These are phyloP conservation scores for Noturus placidus DNA, from an alignment of 2,113 vertebrate genomes.

Conservation along the genomic window DNA sequence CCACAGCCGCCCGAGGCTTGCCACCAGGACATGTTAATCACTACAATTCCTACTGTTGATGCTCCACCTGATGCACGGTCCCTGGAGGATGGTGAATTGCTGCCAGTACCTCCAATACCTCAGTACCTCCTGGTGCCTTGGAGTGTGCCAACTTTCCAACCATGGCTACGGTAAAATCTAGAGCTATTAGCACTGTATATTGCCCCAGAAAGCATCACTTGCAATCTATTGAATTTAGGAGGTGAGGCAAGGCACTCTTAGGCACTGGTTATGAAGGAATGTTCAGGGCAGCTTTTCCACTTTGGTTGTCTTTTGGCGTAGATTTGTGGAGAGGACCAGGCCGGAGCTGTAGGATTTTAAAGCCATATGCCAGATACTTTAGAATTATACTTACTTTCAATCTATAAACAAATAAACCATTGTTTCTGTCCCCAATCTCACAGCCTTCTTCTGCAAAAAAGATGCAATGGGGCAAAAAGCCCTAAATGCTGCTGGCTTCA, in stretches of 20 bases:
- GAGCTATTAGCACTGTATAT: background rate
- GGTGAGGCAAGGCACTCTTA: background rate
- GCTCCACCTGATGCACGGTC: background rate
- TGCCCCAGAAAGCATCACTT: background rate
- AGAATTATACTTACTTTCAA: background rate
- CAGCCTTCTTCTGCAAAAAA: background rate
- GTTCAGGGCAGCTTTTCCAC: background rate
- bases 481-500: background rate
- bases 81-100: background rate
- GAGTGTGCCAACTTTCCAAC: background rate
- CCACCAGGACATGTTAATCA: background rate
- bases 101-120: background rate
- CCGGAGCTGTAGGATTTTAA: constrained; percentile 1
- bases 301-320: background rate
- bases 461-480: background rate
- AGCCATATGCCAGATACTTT: background rate
- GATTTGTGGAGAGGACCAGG: constrained; percentile 7
- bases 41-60: background rate
- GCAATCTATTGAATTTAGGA: background rate
- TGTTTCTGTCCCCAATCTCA: background rate
- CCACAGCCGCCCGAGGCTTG: too few relatives aligned
- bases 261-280: background rate
- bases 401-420: background rate
- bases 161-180: background rate
- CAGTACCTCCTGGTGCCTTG: background rate